phyloP scores from a whole-genome alignment of 2,888 invertebrate genomes.

The Nomada ferruginata region DNA sequence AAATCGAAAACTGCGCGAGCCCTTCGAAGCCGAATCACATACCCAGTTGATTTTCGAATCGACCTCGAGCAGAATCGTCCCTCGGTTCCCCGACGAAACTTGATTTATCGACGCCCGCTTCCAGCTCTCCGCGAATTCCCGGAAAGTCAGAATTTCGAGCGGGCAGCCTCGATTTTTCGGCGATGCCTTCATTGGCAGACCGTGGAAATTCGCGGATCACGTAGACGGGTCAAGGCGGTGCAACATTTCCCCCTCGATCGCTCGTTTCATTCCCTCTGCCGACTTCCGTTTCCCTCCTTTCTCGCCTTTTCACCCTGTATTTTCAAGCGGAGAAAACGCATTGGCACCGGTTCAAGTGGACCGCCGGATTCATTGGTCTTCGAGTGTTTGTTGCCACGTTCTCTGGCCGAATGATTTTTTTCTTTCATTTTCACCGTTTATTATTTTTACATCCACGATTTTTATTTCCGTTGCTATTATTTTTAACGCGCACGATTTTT shows the following conservation, averaged over 20 bases:
- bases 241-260: background rate
- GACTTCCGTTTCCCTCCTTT: background rate
- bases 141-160: conserved; percentile 46
- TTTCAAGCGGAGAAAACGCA: background rate
- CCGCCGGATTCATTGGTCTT: too few species aligned
- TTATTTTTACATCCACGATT: too few species aligned
- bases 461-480: too few species aligned
- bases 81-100: conserved; percentile 8
- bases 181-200: background rate
- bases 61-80: conserved; percentile 26
- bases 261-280: background rate
- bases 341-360: background rate
- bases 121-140: conserved; percentile 23
- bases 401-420: too few species aligned
- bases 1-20: too few species aligned
- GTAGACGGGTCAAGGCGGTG: conserved; percentile 46
- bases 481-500: too few species aligned
- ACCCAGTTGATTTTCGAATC: background rate
- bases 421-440: too few species aligned
- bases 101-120: conserved; percentile 42
- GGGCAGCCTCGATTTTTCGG: conserved; percentile 39
- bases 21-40: too few species aligned
- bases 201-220: conserved; percentile 40
- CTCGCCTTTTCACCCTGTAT: background rate
- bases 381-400: too few species aligned